A percentile compares a stretch with the other conserved stretches of the same genome.
These are phyloP conservation scores for Allobates femoralis DNA, from an alignment of 2,797 vertebrate species.

Conservation along the genomic window DNA sequence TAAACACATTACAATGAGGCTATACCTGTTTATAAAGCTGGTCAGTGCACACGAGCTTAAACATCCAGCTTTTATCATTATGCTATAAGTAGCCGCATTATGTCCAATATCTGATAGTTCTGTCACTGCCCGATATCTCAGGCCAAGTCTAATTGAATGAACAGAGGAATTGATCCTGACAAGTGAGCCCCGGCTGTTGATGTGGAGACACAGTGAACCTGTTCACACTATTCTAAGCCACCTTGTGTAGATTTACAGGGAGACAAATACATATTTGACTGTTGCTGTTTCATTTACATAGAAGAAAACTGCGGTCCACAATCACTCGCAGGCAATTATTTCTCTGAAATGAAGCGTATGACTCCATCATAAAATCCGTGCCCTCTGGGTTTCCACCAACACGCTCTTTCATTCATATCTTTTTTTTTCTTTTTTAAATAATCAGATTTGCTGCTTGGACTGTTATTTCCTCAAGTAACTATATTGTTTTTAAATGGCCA, in stretches of 20 bases:
- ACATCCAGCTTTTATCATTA: not conserved
- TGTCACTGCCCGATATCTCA: not conserved
- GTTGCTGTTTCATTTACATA: not conserved
- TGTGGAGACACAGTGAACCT: not conserved
- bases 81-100: not conserved
- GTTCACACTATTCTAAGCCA: not conserved
- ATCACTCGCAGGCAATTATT: constrained; percentile 9
- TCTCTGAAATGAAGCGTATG: constrained; percentile 4
- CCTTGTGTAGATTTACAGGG: not conserved
- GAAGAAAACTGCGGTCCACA: not conserved
- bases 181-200: not conserved
- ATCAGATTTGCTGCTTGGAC: constrained; percentile 75
- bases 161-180: not conserved
- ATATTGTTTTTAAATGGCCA: constrained; percentile 84
- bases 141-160: not conserved
- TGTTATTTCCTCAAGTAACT: constrained; percentile 78
- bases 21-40: not conserved
- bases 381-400: constrained; percentile 63
- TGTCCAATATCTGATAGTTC: not conserved
- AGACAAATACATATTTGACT: not conserved
- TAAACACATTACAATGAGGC: not conserved
- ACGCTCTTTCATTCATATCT: constrained; percentile 69
- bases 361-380: constrained; percentile 12
- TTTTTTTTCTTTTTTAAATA: constrained; percentile 64
- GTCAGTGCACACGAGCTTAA: not conserved